Evolutionary conservation across 2,797 vertebrate species (phyloP).

Genomic region (Psittacula derbiana): DNA sequence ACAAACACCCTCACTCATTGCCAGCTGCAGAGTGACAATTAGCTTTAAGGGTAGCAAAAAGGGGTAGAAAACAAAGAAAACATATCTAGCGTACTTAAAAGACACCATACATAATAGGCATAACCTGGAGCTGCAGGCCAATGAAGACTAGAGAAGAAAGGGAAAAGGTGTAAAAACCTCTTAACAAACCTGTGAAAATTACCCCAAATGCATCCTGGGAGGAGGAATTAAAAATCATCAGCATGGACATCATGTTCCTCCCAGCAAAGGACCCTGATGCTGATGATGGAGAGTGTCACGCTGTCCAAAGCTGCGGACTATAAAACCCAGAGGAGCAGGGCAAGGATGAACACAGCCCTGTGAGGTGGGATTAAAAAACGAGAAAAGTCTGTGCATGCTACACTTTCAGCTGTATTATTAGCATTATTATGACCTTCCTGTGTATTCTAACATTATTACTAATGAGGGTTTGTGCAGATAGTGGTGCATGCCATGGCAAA

Average conservation of each 20-base stretch:
- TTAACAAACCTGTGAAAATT: background rate
- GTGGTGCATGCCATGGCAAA: background rate
- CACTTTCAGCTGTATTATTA: background rate
- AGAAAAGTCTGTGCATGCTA: background rate
- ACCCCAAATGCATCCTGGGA: background rate
- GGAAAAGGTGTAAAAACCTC: fast-evolving
- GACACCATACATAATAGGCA: fast-evolving
- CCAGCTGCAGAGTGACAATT: background rate
- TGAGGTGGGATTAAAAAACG: background rate
- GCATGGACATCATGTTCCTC: background rate
- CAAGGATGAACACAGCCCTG: background rate
- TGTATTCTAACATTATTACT: background rate
- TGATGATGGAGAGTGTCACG: fast-evolving
- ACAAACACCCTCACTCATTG: background rate
- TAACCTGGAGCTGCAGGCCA: background rate
- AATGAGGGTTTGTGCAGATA: background rate
- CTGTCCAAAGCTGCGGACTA: background rate
- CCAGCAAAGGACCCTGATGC: fast-evolving
- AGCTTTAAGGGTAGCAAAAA: background rate
- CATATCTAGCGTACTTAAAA: background rate
- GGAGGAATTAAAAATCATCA: background rate
- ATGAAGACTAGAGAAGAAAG: background rate
- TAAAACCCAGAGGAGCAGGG: background rate
- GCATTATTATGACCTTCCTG: too few relatives aligned
- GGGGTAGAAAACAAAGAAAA: background rate